Conservation (phyloP, 2,888 invertebrate genomes). For the Hydropsyche betteni region DNA sequence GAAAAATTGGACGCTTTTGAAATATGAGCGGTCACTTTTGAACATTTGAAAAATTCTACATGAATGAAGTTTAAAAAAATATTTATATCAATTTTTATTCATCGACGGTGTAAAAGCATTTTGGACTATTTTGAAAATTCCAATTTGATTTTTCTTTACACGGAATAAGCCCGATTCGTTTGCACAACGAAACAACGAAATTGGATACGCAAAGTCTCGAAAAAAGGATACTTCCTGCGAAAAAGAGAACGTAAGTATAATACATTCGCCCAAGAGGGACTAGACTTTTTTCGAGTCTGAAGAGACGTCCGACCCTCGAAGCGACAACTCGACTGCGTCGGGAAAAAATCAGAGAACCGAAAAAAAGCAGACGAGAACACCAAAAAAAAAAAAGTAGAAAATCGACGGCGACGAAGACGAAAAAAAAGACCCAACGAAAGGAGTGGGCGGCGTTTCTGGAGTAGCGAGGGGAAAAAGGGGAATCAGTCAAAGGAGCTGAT, state of each 20-base stretch:
- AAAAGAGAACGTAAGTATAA: too few relatives aligned
- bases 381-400: too few relatives aligned
- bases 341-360: not conserved
- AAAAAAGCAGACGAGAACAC: too few relatives aligned
- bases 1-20: too few relatives aligned
- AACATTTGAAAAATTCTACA: too few relatives aligned
- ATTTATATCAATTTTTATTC: too few relatives aligned
- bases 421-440: not conserved
- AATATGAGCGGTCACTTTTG: too few relatives aligned
- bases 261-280: not conserved
- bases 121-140: too few relatives aligned
- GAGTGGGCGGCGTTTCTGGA: slow-evolving; percentile 1
- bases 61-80: too few relatives aligned
- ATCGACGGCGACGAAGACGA: too few relatives aligned
- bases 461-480: slow-evolving; percentile 6
- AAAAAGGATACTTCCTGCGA: too few relatives aligned
- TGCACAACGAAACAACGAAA: slow-evolving; percentile 8
- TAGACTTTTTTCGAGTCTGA: slow-evolving; percentile 17
- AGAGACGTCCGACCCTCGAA: slow-evolving; percentile 27
- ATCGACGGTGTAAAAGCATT: too few relatives aligned
- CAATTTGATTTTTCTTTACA: not conserved
- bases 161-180: slow-evolving; percentile 5
- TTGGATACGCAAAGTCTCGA: not conserved
- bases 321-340: not conserved
- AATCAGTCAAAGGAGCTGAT: slow-evolving; percentile 28